phyloP scores from a whole-genome alignment of 1,140 invertebrate species.

The Brachionus rotundiformis region DNA sequence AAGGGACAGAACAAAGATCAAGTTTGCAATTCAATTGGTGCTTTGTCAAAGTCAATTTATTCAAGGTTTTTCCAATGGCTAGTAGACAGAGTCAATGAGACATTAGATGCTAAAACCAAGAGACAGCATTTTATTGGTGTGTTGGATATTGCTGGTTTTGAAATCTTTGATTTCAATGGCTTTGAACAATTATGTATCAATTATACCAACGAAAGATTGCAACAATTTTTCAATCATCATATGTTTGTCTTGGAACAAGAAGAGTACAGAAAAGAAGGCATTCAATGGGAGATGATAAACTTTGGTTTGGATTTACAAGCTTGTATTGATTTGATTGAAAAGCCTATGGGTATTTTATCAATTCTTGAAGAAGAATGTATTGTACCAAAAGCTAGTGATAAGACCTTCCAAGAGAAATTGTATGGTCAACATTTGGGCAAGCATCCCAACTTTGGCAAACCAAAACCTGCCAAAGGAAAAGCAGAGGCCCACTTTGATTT shows the following conservation, averaged over 20 bases:
- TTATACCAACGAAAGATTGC: slow-evolving; percentile 99
- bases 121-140: slow-evolving; percentile 98
- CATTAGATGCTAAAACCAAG: slow-evolving; percentile 94
- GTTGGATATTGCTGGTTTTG: slow-evolving; percentile 99
- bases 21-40: slow-evolving; percentile 88
- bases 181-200: slow-evolving; percentile 99
- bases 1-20: slow-evolving; percentile 95
- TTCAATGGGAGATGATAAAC: slow-evolving; percentile 98
- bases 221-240: slow-evolving; percentile 99
- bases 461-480: slow-evolving; percentile 93
- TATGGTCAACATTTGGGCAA: slow-evolving; percentile 98
- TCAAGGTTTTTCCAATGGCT: slow-evolving; percentile 95
- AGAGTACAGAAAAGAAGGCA: slow-evolving; percentile 95
- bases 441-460: slow-evolving; percentile 92
- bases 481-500: slow-evolving; percentile 93
- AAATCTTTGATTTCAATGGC: slow-evolving; percentile 99
- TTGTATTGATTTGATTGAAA: slow-evolving; percentile 98
- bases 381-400: slow-evolving; percentile 99
- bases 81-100: slow-evolving; percentile 97
- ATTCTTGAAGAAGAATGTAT: slow-evolving; percentile 99
- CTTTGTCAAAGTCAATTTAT: slow-evolving; percentile 94
- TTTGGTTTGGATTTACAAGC: slow-evolving; percentile 97
- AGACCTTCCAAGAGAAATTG: slow-evolving; percentile 94
- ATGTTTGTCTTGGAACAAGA: slow-evolving; percentile 99
- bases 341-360: slow-evolving; percentile 99